These are phyloP conservation scores for Beris morrisii DNA, from an alignment of 2,888 invertebrate species.

Conservation along the genomic window DNA sequence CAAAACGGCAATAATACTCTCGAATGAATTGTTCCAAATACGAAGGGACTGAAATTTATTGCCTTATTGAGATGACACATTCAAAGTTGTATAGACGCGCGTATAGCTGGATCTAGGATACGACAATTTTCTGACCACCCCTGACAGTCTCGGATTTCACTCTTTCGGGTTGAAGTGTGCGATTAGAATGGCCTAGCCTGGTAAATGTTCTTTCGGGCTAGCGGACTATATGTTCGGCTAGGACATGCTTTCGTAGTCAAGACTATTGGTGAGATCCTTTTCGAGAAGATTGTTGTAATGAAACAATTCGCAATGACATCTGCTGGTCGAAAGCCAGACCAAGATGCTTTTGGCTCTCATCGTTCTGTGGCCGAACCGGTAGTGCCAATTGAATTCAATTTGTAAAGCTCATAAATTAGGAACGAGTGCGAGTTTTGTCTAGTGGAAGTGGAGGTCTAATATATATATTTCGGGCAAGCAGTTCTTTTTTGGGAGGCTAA, in stretches of 20 bases:
- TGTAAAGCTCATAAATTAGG: constrained; percentile 34
- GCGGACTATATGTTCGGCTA: not conserved
- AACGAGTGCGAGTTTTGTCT: constrained; percentile 11
- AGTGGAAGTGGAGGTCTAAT: not conserved
- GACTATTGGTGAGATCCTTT: not conserved
- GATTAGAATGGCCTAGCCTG: constrained; percentile 14
- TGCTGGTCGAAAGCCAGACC: constrained; percentile 30
- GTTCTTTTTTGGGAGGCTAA: no score
- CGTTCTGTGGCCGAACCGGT: not conserved
- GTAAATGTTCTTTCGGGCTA: constrained; percentile 25
- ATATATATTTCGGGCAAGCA: no score
- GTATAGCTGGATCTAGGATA: constrained; percentile 15
- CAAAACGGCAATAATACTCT: constrained; percentile 3
- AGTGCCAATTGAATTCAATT: constrained; percentile 37
- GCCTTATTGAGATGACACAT: constrained; percentile 33
- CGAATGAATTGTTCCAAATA: constrained; percentile 11
- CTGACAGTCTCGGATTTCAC: not conserved
- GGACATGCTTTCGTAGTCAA: not conserved
- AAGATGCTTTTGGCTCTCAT: constrained; percentile 28
- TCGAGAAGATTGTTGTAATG: constrained; percentile 13
- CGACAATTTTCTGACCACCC: constrained; percentile 4
- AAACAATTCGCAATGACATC: constrained; percentile 36
- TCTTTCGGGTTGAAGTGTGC: constrained; percentile 24
- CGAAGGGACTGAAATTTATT: constrained; percentile 30
- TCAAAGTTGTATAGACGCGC: constrained; percentile 29